Conservation (phyloP, 1,140 invertebrate genomes). For the Hylaeus anthracinus region DNA sequence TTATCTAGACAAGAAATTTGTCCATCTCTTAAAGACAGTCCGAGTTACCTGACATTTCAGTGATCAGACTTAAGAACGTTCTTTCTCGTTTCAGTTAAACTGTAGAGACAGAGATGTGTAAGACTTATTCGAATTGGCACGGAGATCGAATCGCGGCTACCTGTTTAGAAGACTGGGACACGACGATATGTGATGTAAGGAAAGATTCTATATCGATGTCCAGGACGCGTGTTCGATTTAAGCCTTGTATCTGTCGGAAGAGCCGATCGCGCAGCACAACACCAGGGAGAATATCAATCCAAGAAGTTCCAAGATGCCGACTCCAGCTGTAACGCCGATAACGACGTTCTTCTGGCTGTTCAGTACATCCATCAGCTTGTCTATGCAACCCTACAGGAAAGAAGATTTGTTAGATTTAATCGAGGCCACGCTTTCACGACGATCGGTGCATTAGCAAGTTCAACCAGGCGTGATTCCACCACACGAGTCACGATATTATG, state of each 20-base stretch:
- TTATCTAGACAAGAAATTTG: too few species aligned
- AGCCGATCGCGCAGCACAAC: conserved; percentile 88
- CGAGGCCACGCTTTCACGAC: not conserved
- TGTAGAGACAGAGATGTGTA: conserved; percentile 1
- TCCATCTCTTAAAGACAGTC: too few species aligned
- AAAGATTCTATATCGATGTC: conserved; percentile 9
- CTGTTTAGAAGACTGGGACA: conserved; percentile 5
- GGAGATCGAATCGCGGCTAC: conserved; percentile 34
- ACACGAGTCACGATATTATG: not conserved
- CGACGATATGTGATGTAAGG: conserved; percentile 13
- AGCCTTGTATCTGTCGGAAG: conserved; percentile 86
- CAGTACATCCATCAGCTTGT: conserved; percentile 85
- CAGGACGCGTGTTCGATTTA: conserved; percentile 73
- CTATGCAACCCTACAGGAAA: conserved; percentile 86
- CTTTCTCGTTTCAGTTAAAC: not conserved
- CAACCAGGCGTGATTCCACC: conserved; percentile 24
- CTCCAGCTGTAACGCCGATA: conserved; percentile 84
- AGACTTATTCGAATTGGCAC: conserved; percentile 37
- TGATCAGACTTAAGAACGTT: not conserved
- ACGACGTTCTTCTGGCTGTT: conserved; percentile 84
- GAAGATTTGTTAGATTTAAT: conserved; percentile 28
- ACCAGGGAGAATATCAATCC: conserved; percentile 90
- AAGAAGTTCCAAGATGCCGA: conserved; percentile 86
- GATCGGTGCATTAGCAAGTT: not conserved
- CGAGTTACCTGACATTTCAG: not conserved